These are phyloP conservation scores for Sepioteuthis lessoniana DNA, from an alignment of 2,888 invertebrate genomes.

Conservation along the genomic window DNA sequence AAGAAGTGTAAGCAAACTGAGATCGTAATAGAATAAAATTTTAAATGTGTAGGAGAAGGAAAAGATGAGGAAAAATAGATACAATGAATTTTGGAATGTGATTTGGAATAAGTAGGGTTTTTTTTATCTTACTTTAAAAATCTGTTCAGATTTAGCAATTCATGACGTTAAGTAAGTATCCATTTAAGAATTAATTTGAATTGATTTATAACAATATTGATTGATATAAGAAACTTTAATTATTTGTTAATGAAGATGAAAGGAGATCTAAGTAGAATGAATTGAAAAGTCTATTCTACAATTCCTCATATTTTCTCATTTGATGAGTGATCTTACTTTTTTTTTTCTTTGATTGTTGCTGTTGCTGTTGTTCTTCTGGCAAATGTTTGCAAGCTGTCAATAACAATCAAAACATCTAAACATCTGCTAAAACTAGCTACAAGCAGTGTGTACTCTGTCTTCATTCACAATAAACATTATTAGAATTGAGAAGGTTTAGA, in stretches of 20 bases:
- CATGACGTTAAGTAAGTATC: neutral
- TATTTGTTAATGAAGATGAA: neutral
- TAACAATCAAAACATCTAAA: conserved; percentile 47
- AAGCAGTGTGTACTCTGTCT: conserved; percentile 21
- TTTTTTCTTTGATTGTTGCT: conserved; percentile 43
- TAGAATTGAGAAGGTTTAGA: conserved; percentile 33
- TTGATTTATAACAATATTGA: neutral
- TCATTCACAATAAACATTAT: conserved; percentile 1
- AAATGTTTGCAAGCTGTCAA: conserved; percentile 47
- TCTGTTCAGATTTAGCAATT: neutral
- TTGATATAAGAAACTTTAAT: neutral
- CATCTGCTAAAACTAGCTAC: conserved; percentile 44
- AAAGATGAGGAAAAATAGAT: conserved; percentile 33
- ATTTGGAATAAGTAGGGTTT: neutral
- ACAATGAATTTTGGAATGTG: neutral
- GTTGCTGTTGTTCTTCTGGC: conserved; percentile 46
- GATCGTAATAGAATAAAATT: neutral
- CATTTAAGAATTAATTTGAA: neutral
- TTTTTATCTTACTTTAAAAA: neutral
- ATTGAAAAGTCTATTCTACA: conserved; percentile 21
- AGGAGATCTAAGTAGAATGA: neutral
- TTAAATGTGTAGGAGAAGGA: neutral
- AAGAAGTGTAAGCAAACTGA: conserved; percentile 13
- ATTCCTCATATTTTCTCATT: conserved; percentile 9
- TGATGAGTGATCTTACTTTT: conserved; percentile 19